Percentiles rank a stretch among this genome's conserved stretches.
These are phyloP conservation scores for Platyura marginata DNA, from an alignment of 1,140 invertebrate genomes.

Conservation along the genomic window DNA sequence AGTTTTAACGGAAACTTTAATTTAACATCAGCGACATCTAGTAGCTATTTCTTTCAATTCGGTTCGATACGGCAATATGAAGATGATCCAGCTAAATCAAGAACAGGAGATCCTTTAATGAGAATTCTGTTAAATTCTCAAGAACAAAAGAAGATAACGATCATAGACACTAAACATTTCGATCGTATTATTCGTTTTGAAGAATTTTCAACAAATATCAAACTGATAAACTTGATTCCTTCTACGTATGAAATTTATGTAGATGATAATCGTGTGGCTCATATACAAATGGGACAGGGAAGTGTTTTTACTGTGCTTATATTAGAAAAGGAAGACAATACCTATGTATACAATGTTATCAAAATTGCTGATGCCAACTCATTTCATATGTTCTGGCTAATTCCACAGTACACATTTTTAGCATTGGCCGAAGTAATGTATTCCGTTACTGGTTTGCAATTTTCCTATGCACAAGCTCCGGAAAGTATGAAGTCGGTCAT, in stretches of 20 bases:
- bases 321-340: background rate
- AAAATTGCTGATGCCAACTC: constrained; percentile 43
- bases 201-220: background rate
- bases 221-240: background rate
- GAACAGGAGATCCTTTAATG: constrained; percentile 4
- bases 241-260: constrained; percentile 7
- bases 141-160: background rate
- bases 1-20: constrained; percentile 10
- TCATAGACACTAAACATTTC: background rate
- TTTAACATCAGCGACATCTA: constrained; percentile 14
- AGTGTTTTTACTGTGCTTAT: constrained; percentile 38
- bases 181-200: background rate
- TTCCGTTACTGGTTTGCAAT: constrained; percentile 53
- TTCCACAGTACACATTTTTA: constrained; percentile 69
- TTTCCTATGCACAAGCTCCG: constrained; percentile 37
- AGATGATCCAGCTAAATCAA: constrained; percentile 19
- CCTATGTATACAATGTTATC: background rate
- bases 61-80: constrained; percentile 4
- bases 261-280: constrained; percentile 8
- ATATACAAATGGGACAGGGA: constrained; percentile 27
- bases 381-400: constrained; percentile 55
- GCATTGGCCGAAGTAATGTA: constrained; percentile 55
- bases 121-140: background rate
- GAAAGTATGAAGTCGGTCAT: constrained; percentile 57
- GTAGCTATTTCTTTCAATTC: constrained; percentile 17